phyloP scores from a whole-genome alignment of 2,113 vertebrate species.

The Bucco capensis region DNA sequence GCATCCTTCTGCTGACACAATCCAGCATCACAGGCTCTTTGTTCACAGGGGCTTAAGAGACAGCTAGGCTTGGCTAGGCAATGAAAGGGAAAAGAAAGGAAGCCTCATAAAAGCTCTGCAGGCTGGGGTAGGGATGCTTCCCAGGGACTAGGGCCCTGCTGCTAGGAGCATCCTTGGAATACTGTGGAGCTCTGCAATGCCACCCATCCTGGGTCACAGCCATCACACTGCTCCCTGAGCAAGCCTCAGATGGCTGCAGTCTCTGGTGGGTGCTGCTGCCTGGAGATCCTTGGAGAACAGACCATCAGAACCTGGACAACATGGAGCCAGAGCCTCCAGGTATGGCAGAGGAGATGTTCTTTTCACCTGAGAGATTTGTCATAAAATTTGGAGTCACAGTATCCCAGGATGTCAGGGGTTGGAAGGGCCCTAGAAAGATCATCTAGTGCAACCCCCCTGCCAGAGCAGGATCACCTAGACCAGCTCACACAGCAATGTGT shows the following conservation, averaged over 20 bases:
- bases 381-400: too few species aligned
- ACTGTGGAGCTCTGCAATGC: not conserved
- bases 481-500: too few species aligned
- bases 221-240: rapidly evolving
- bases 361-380: not conserved
- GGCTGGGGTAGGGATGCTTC: not conserved
- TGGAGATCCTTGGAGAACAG: not conserved
- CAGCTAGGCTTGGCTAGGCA: not conserved
- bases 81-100: not conserved
- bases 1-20: not conserved
- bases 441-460: too few species aligned
- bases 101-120: not conserved
- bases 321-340: not conserved
- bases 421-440: too few species aligned
- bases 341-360: too few species aligned
- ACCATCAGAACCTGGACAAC: not conserved
- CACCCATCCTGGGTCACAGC: not conserved
- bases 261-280: not conserved
- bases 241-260: not conserved
- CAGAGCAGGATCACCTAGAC: too few species aligned
- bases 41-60: not conserved
- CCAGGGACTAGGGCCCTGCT: not conserved
- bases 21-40: not conserved
- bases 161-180: rapidly evolving
- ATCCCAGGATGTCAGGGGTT: too few species aligned